Evolutionary conservation across 35 echinoderm and acorn worm genomes (phyloP).

Genomic region (Eucidaris tribuloides): DNA sequence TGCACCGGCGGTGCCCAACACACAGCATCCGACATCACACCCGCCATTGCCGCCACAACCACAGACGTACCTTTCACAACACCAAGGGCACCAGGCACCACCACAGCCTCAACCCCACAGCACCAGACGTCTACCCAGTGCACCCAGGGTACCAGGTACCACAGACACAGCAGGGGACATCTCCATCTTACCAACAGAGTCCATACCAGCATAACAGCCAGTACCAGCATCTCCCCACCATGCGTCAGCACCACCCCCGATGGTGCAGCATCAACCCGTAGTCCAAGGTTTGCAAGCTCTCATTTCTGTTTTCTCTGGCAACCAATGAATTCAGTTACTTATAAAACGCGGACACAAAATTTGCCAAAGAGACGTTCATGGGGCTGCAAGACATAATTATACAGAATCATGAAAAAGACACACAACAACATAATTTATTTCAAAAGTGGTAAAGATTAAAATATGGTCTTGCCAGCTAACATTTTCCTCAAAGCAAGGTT

Average conservation of each 20-base stretch:
- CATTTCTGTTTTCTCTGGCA: too few species aligned
- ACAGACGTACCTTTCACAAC: neutral
- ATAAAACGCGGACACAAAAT: too few species aligned
- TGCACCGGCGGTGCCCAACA: neutral
- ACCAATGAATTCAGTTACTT: too few species aligned
- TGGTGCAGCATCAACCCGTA: neutral
- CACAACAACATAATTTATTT: too few species aligned
- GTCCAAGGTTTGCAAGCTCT: too few species aligned
- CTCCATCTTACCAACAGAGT: neutral
- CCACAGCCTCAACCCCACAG: neutral
- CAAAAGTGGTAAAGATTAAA: too few species aligned
- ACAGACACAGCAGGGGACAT: neutral
- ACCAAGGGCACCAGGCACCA: slow-evolving; percentile 3
- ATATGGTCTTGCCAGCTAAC: too few species aligned
- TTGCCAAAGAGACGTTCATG: too few species aligned
- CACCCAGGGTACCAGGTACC: neutral
- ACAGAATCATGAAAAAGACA: too few species aligned
- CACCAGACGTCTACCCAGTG: neutral
- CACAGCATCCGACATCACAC: neutral
- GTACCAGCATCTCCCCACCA: neutral
- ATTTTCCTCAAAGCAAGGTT: too few species aligned
- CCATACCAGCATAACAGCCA: neutral
- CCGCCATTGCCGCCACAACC: neutral
- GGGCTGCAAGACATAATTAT: too few species aligned
- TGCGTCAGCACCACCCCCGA: neutral